Conservation (phyloP, 2,888 invertebrate genomes). For the Kuschelorhynchus macadamiae region DNA sequence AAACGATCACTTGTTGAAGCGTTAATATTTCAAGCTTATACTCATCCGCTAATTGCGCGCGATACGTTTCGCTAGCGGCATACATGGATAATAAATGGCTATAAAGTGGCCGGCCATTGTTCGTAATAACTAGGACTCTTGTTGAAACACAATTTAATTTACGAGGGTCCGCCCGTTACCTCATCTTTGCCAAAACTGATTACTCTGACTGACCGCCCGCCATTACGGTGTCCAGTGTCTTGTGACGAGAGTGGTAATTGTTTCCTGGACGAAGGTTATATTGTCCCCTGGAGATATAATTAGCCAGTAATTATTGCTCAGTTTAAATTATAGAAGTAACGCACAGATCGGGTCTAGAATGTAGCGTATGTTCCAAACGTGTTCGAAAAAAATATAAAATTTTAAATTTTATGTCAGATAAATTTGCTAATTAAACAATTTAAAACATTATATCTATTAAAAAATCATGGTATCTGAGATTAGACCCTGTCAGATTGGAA, state of each 20-base stretch:
- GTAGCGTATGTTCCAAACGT: no score
- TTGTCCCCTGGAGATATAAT: constrained; percentile 48
- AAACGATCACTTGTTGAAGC: constrained; percentile 52
- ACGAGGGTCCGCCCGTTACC: constrained; percentile 53
- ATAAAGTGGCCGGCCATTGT: constrained; percentile 58
- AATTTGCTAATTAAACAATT: no score
- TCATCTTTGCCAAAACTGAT: constrained; percentile 57
- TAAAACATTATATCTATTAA: no score
- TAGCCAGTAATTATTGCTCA: constrained; percentile 44
- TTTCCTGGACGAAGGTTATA: constrained; percentile 52
- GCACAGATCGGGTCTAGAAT: no score
- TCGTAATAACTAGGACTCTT: constrained; percentile 56
- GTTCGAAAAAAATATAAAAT: no score
- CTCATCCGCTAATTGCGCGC: constrained; percentile 56
- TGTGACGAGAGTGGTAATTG: constrained; percentile 49
- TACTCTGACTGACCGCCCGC: constrained; percentile 52
- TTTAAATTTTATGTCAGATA: no score
- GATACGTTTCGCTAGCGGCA: constrained; percentile 54
- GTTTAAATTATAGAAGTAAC: constrained; percentile 6
- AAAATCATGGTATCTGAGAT: no score
- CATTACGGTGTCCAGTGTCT: constrained; percentile 52
- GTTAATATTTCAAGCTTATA: constrained; percentile 55
- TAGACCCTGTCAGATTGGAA: no score
- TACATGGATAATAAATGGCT: constrained; percentile 58
- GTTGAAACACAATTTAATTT: constrained; percentile 58